Conservation (phyloP, 2,888 invertebrate species). For the Aphrophora alni region DNA sequence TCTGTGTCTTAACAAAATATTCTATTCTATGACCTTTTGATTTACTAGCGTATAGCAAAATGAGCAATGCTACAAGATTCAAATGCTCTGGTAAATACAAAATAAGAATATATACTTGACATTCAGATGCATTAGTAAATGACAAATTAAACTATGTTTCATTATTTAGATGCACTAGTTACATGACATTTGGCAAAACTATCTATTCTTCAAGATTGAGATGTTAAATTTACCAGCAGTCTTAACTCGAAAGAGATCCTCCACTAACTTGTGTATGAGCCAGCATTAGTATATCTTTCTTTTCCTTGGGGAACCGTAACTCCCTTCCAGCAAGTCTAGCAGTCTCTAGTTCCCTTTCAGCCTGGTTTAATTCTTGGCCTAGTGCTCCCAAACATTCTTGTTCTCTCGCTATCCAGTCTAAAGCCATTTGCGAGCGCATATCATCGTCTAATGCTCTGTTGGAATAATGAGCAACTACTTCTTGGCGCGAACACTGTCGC, state of each 20-base stretch:
- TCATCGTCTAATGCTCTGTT: conserved; percentile 92
- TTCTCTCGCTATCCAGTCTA: conserved; percentile 90
- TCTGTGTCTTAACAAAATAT: too few species aligned
- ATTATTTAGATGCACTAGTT: too few species aligned
- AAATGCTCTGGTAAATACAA: too few species aligned
- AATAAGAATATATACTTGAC: too few species aligned
- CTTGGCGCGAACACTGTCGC: conserved; percentile 89
- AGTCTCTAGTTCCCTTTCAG: conserved; percentile 85
- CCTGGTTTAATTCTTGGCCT: conserved; percentile 79
- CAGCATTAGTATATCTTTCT: conserved; percentile 90
- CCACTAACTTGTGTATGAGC: conserved; percentile 79
- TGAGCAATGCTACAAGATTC: too few species aligned
- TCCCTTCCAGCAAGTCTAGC: conserved; percentile 89
- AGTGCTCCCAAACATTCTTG: conserved; percentile 76
- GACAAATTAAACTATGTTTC: too few species aligned
- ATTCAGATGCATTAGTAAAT: too few species aligned
- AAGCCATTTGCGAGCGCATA: conserved; percentile 95
- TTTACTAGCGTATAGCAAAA: too few species aligned
- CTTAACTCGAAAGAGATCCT: conserved; percentile 43
- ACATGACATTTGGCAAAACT: too few species aligned
- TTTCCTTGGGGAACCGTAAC: conserved; percentile 93
- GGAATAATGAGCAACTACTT: conserved; percentile 88
- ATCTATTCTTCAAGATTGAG: too few species aligned
- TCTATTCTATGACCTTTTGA: too few species aligned
- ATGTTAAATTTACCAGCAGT: not conserved